Conservation (phyloP, 2,888 invertebrate genomes). For the Campoplex nolae region DNA sequence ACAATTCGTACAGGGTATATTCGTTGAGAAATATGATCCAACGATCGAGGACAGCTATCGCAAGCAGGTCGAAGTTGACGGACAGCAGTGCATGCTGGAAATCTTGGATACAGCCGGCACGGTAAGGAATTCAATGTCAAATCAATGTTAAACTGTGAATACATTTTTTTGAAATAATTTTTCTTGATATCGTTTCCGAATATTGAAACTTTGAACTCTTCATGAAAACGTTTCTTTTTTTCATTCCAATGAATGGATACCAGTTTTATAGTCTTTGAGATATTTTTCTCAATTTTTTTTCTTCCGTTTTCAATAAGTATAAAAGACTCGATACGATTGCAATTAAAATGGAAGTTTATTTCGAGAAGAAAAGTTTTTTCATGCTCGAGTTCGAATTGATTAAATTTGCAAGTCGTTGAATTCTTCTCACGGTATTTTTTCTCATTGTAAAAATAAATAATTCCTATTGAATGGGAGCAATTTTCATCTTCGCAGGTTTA, state of each 20-base stretch:
- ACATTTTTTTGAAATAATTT: not conserved
- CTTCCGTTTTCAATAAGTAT: not conserved
- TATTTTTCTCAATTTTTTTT: not conserved
- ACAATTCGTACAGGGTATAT: conserved; percentile 99
- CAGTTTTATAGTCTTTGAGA: not conserved
- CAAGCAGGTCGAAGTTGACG: conserved; percentile 99
- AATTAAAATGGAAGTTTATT: not conserved
- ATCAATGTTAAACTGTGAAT: not conserved
- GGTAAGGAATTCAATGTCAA: conserved; percentile 85
- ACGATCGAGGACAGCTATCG: conserved; percentile 99
- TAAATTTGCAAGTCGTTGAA: not conserved
- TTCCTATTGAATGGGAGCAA: not conserved
- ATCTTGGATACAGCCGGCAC: conserved; percentile 99
- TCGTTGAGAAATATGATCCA: conserved; percentile 99
- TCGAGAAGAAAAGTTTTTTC: not conserved
- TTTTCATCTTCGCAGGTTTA: not conserved
- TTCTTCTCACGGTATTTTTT: not conserved
- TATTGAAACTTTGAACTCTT: not conserved
- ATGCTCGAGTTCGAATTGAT: not conserved
- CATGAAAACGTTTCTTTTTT: not conserved
- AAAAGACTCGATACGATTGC: not conserved
- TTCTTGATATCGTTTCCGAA: not conserved
- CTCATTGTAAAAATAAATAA: not conserved
- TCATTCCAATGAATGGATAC: too few species aligned
- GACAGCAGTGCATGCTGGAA: conserved; percentile 99